Evolutionary conservation across 2,113 vertebrate species (phyloP).

Genomic region (Bufo gargarizans): DNA sequence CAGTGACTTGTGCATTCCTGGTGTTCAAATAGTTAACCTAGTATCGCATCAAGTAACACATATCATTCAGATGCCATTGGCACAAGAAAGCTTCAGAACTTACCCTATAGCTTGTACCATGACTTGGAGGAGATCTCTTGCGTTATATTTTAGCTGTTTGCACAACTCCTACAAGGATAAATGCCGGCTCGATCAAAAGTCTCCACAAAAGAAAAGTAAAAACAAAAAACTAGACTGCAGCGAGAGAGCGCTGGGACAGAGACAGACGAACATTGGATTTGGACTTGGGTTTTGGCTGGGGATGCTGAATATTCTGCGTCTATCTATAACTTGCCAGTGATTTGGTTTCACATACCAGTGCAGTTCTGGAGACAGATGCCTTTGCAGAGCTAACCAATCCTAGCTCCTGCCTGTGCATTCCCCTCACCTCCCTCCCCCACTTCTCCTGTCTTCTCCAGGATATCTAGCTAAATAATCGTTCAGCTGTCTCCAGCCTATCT

Average conservation of each 20-base stretch:
- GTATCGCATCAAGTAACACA: neutral
- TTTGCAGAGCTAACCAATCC: constrained; percentile 80
- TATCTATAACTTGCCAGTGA: constrained; percentile 98
- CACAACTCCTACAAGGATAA: neutral
- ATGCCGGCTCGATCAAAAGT: neutral
- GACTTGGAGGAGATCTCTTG: constrained; percentile 61
- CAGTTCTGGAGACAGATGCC: constrained; percentile 82
- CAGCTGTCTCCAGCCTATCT: constrained; percentile 72
- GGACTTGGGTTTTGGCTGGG: constrained; percentile 79
- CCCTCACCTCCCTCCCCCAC: constrained; percentile 63
- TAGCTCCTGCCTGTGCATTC: constrained; percentile 69
- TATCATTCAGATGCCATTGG: too few relatives aligned
- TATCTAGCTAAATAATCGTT: constrained; percentile 61
- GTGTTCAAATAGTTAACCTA: neutral
- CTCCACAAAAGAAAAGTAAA: neutral
- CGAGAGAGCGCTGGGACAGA: constrained; percentile 61
- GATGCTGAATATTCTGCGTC: constrained; percentile 77
- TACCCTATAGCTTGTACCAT: constrained; percentile 84
- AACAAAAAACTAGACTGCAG: neutral
- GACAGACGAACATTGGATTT: constrained; percentile 66
- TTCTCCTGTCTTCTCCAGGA: constrained; percentile 54
- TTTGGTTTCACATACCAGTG: constrained; percentile 91
- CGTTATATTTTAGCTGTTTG: constrained; percentile 62
- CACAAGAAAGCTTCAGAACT: constrained; percentile 64
- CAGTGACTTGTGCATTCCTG: too few relatives aligned